These are phyloP conservation scores for Parthenolecanium corni DNA, from an alignment of 2,888 invertebrate species.

Conservation along the genomic window DNA sequence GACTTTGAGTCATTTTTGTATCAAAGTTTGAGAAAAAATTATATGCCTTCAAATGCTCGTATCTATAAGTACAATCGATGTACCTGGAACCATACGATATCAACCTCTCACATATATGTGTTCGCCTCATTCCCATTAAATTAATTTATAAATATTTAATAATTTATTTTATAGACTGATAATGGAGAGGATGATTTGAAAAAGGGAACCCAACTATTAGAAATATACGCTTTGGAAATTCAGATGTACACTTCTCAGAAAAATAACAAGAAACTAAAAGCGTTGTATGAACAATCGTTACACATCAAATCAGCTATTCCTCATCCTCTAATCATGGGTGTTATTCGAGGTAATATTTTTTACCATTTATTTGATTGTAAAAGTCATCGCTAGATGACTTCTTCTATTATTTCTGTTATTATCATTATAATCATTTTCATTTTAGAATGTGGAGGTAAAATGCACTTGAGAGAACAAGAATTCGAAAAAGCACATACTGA, in stretches of 20 bases:
- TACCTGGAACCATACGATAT: too few relatives aligned
- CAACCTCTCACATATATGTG: too few relatives aligned
- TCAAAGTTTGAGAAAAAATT: too few relatives aligned
- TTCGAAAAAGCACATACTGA: conserved; percentile 98
- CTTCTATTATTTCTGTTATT: background rate
- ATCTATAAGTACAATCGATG: too few relatives aligned
- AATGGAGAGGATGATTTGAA: conserved; percentile 96
- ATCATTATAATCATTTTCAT: background rate
- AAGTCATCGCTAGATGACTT: background rate
- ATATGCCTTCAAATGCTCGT: too few relatives aligned
- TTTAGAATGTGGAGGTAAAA: conserved; percentile 93
- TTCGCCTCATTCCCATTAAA: too few relatives aligned
- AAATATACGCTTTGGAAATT: conserved; percentile 97
- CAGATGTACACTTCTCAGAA: conserved; percentile 99
- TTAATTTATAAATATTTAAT: too few relatives aligned
- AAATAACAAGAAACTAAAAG: conserved; percentile 94
- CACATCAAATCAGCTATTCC: conserved; percentile 99
- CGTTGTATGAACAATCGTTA: conserved; percentile 92
- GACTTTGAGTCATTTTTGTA: too few relatives aligned
- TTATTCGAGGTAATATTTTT: conserved; percentile 68
- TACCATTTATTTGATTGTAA: background rate
- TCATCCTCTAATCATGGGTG: conserved; percentile 99
- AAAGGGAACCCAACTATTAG: conserved; percentile 92
- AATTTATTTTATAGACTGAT: conserved; percentile 71
- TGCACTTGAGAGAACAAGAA: conserved; percentile 97